Base-by-base conservation (phyloP, 2,888 invertebrate species). In the Cheilosia vernalis region DNA sequence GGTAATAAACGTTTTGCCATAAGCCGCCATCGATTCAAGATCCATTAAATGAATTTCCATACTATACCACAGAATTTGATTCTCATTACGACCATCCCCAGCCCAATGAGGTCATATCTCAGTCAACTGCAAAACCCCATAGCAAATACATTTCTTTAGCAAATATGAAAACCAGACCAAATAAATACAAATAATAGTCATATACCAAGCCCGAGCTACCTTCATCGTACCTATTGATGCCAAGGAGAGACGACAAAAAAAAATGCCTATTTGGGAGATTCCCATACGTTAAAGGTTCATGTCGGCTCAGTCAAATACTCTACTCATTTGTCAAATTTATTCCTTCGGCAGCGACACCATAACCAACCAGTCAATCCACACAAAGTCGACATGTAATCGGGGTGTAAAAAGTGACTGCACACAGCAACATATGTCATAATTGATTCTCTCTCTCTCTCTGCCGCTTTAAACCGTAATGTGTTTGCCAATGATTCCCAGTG, bases 391-490 rank as follows among this genome's bases (percentile, higher is more conserved):
- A 64, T 84, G 84, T 84, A 84, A 80, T 64, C 72, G 74, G 63
- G 56, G 27, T 69, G 58, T 70, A 73, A 83, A 83, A 80, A 84
- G 69, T 64, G 66, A 83, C 74, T 70, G 64, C 85, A 67, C 49
- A 47, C 87, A 83, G 87, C 86, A 83, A 87, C 87, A 87, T 87
- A 83, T 87, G 87, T 79, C 82, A 87, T 77, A 80, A 87, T 87
- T 81, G 85, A 85, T 76, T 44, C 58, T 72, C 60, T 33, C 58
- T 72, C 60, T 33, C 44, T 60, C 72, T 76, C 60, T 17, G 6
- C 17, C 47, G 80, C 69, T 63, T 69, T 61, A 81, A 77, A 61
- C 81, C 66, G 44, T 89, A 84, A 73, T 72, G 70, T 76, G 79
- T 67, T 78, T 44, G 67, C 55, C 80, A 81, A 74, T 72, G 81